Percentiles rank a stretch among this genome's conserved stretches.
phyloP scores from a whole-genome alignment of 2,797 vertebrate genomes.

The Phrynocephalus vlangalii region DNA sequence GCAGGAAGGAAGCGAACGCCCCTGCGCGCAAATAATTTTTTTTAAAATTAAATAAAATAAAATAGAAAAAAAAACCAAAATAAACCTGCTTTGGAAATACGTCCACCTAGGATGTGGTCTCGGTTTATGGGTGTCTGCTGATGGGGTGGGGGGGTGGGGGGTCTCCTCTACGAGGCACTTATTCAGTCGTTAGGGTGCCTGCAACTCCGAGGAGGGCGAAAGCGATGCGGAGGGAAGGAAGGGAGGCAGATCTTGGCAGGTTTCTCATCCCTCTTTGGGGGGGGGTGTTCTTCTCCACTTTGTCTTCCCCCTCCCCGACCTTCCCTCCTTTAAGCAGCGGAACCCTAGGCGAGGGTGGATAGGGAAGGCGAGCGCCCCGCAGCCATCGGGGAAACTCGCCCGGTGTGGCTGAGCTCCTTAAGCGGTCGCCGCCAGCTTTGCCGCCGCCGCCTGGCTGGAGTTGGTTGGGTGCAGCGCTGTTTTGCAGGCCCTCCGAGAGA shows the following conservation, averaged over 20 bases:
- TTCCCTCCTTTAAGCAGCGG: not conserved
- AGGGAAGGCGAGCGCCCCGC: not conserved
- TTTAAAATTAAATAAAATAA: not conserved
- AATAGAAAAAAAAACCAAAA: not conserved
- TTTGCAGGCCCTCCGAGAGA: slow-evolving; percentile 32
- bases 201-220: not conserved
- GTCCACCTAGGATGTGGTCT: too few species aligned
- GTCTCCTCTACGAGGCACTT: not conserved
- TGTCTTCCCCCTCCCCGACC: not conserved
- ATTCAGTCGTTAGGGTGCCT: not conserved
- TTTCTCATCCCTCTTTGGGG: not conserved
- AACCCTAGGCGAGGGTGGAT: not conserved
- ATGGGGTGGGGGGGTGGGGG: too few species aligned
- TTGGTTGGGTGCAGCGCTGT: slow-evolving; percentile 10
- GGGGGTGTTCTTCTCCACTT: too few species aligned
- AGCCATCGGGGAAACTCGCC: slow-evolving; percentile 15
- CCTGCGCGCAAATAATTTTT: not conserved
- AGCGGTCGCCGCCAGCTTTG: too few species aligned
- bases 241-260: too few species aligned
- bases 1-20: not conserved
- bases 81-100: not conserved
- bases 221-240: not conserved
- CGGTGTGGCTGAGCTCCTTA: too few species aligned
- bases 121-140: too few species aligned
- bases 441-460: not conserved